A percentile compares a stretch with the other conserved stretches of the same genome.
These are phyloP conservation scores for Linyphia triangularis DNA, from an alignment of 2,888 invertebrate genomes.

Conservation along the genomic window DNA sequence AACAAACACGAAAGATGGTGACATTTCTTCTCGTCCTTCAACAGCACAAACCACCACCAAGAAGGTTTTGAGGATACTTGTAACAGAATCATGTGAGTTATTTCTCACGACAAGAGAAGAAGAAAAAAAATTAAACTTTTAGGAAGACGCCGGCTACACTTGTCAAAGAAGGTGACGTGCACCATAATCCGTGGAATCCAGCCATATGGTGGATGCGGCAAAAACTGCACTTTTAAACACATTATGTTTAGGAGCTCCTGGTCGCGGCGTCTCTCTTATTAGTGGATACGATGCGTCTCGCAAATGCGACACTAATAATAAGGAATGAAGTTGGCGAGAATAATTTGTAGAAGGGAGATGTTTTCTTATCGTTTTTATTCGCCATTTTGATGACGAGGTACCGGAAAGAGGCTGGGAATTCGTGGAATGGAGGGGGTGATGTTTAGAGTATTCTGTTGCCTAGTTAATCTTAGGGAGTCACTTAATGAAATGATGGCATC, in stretches of 20 bases:
- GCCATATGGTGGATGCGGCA: conserved; percentile 44
- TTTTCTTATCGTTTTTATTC: conserved; percentile 19
- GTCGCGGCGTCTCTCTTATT: not conserved
- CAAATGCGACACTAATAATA: not conserved
- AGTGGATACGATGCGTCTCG: conserved; percentile 28
- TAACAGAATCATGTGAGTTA: conserved; percentile 30
- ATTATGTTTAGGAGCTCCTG: not conserved
- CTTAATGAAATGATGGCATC: no score
- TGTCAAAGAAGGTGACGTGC: conserved; percentile 65
- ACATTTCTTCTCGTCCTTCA: no score
- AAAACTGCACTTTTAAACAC: not conserved
- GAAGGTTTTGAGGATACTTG: no score
- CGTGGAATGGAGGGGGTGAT: not conserved
- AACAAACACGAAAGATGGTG: no score
- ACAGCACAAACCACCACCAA: no score
- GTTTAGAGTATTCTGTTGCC: not conserved
- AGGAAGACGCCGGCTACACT: conserved; percentile 23
- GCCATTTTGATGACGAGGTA: not conserved
- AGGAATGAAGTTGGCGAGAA: conserved; percentile 8
- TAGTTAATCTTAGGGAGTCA: not conserved
- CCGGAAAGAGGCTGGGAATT: not conserved
- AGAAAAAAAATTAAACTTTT: conserved; percentile 1
- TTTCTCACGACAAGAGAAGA: conserved; percentile 38
- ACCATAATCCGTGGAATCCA: conserved; percentile 56
- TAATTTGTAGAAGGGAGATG: conserved; percentile 28